Conservation (phyloP, 2,888 invertebrate genomes). For the Nemotelus pantherinus region DNA sequence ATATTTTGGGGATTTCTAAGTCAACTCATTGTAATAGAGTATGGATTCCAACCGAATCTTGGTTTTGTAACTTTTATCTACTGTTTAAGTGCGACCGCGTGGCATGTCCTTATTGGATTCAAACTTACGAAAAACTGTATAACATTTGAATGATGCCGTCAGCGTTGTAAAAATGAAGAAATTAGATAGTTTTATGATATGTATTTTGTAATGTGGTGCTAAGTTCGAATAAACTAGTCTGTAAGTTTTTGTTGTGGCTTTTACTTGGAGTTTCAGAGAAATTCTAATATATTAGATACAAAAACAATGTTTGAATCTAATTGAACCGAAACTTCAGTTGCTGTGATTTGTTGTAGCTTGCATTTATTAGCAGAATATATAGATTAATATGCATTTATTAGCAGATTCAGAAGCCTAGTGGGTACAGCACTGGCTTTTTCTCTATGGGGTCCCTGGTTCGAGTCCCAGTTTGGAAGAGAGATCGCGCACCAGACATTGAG, state of each 20-base stretch:
- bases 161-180: not conserved
- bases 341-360: no score
- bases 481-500: no score
- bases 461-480: no score
- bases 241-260: constrained; percentile 24
- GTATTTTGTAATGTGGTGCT: constrained; percentile 17
- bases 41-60: constrained; percentile 62
- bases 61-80: constrained; percentile 60
- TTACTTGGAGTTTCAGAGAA: no score
- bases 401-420: no score
- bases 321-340: no score
- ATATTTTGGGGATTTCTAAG: constrained; percentile 61
- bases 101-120: constrained; percentile 53
- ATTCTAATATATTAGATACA: no score
- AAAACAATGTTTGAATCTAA: no score
- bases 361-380: no score
- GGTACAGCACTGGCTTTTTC: no score
- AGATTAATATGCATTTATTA: no score
- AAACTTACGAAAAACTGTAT: constrained; percentile 20
- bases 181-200: constrained; percentile 9
- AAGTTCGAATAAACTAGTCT: constrained; percentile 39
- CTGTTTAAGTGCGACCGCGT: constrained; percentile 58
- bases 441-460: no score
- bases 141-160: not conserved
- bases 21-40: constrained; percentile 60